Percentiles rank a stretch among this genome's conserved stretches.
Evolutionary conservation across 2,797 vertebrate genomes (phyloP).

Genomic region (Onychomys arenicola): DNA sequence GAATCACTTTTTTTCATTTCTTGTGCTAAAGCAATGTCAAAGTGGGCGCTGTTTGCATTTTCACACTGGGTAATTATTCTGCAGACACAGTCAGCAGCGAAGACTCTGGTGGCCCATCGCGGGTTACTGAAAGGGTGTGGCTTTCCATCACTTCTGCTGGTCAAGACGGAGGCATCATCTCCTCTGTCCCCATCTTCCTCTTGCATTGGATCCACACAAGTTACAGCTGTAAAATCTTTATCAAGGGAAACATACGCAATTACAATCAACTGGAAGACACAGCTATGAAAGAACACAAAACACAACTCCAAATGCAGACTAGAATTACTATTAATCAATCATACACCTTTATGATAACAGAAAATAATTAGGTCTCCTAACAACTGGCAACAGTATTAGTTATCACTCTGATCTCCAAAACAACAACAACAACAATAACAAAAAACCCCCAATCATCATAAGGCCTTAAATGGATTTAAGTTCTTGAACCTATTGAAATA

Average conservation of each 20-base stretch:
- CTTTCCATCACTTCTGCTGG: conserved; percentile 85
- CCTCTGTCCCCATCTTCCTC: conserved; percentile 91
- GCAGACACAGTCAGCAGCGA: conserved; percentile 94
- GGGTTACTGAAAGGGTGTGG: conserved; percentile 91
- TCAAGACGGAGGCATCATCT: conserved; percentile 91
- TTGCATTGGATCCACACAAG: conserved; percentile 90
- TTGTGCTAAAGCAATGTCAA: conserved; percentile 92
- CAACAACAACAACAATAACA: no score
- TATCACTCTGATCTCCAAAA: not conserved
- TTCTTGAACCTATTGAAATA: not conserved
- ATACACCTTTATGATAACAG: conserved; percentile 38
- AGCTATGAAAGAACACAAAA: conserved; percentile 56
- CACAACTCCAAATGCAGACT: conserved; percentile 49
- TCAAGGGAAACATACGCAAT: conserved; percentile 10
- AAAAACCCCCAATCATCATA: not conserved
- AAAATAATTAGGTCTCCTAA: conserved; percentile 43
- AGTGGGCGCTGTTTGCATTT: conserved; percentile 90
- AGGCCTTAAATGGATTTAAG: not conserved
- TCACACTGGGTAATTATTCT: conserved; percentile 93
- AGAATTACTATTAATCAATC: conserved; percentile 25
- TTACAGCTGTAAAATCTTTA: conserved; percentile 88
- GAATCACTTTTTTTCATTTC: conserved; percentile 92
- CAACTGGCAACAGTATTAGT: not conserved
- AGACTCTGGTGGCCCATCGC: conserved; percentile 94
- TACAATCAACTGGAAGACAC: conserved; percentile 34